Percentiles rank a stretch among this genome's conserved stretches.
Conservation (phyloP, 2,888 invertebrate genomes). For the Ctenicera cuprea region DNA sequence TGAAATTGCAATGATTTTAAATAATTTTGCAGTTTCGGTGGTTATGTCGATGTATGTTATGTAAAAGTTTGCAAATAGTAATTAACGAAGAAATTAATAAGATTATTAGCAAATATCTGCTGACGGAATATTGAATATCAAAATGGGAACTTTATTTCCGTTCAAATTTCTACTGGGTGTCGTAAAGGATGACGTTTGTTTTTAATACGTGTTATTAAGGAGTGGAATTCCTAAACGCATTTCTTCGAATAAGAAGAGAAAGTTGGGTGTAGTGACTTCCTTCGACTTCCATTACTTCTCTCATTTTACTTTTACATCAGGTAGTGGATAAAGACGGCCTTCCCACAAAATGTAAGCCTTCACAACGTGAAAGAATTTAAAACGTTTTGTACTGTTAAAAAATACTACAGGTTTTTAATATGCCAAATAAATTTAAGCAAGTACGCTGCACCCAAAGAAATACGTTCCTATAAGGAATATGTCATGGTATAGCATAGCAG, state of each 20-base stretch:
- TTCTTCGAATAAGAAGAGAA: slow-evolving; percentile 55
- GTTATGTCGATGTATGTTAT: too few species aligned
- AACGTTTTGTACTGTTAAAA: background rate
- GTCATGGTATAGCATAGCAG: background rate
- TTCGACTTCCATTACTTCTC: slow-evolving; percentile 23
- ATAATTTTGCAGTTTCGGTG: too few species aligned
- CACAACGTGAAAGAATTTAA: slow-evolving; percentile 33
- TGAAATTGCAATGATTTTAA: too few species aligned
- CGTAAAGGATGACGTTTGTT: slow-evolving; percentile 4
- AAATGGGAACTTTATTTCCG: background rate
- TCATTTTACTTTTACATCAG: slow-evolving; percentile 47
- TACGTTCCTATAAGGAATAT: background rate
- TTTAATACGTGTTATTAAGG: slow-evolving; percentile 46
- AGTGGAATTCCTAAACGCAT: slow-evolving; percentile 53
- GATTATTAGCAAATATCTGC: too few species aligned
- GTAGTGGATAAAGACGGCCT: slow-evolving; percentile 17
- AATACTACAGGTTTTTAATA: background rate
- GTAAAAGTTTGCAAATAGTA: too few species aligned
- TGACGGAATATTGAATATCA: too few species aligned
- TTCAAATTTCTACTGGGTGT: background rate
- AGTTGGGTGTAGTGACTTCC: slow-evolving; percentile 53
- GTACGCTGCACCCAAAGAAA: slow-evolving; percentile 6
- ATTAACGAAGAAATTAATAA: too few species aligned
- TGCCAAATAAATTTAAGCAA: background rate
- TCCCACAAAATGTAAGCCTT: slow-evolving; percentile 24